phyloP scores from a whole-genome alignment of 2,113 vertebrate genomes.

The Enhydra lutris region DNA sequence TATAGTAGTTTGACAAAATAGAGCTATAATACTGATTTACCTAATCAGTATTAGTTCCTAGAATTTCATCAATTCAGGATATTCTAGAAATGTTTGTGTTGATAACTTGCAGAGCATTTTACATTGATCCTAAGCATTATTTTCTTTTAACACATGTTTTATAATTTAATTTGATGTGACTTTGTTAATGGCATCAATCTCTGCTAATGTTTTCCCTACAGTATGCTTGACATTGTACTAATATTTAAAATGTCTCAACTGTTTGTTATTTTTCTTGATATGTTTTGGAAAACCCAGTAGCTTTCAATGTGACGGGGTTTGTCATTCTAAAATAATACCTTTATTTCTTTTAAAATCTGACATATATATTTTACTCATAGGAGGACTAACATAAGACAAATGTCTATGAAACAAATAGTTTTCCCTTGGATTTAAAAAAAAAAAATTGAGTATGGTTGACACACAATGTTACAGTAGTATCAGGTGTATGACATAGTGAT shows the following conservation, averaged over 20 bases:
- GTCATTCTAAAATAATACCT: not conserved
- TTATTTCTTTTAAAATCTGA: not conserved
- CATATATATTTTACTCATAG: not conserved
- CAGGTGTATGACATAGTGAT: not conserved
- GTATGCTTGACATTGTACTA: not conserved
- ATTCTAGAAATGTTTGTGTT: not conserved
- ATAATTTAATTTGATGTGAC: not conserved
- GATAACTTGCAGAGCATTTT: not conserved
- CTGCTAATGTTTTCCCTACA: not conserved
- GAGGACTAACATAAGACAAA: not conserved
- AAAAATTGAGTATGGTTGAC: not conserved
- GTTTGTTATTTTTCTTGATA: not conserved
- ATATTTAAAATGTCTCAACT: not conserved
- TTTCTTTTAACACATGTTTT: not conserved
- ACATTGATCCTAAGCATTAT: not conserved
- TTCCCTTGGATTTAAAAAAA: not conserved
- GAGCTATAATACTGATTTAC: not conserved
- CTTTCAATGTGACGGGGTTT: not conserved
- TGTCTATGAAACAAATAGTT: not conserved
- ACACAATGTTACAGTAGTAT: not conserved
- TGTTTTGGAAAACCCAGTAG: not conserved
- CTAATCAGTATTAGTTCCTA: not conserved
- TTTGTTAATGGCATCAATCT: not conserved
- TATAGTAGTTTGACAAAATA: not conserved
- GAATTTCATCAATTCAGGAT: not conserved